Percentiles rank a stretch among this genome's conserved stretches.
phyloP scores from a whole-genome alignment of 1,140 invertebrate genomes.

The Acromyrmex charruanus region DNA sequence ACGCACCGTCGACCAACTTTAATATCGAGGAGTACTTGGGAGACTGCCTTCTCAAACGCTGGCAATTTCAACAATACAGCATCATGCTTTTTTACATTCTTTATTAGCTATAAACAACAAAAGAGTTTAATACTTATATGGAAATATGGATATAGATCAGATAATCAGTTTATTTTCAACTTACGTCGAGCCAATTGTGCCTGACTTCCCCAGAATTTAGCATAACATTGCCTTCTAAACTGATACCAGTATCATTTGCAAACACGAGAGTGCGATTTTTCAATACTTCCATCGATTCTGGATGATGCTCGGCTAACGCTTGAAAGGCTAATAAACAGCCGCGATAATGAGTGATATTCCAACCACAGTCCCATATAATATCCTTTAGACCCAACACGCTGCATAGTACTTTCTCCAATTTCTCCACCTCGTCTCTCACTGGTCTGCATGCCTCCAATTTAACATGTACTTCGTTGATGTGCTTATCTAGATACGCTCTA shows the following conservation, averaged over 20 bases:
- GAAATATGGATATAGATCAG: background rate
- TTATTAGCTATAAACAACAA: slow-evolving; percentile 90
- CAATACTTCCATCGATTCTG: slow-evolving; percentile 89
- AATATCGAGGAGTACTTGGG: slow-evolving; percentile 92
- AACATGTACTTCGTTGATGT: slow-evolving; percentile 88
- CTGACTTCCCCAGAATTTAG: slow-evolving; percentile 96
- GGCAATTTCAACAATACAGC: slow-evolving; percentile 91
- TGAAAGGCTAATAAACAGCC: slow-evolving; percentile 93
- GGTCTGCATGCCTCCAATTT: slow-evolving; percentile 88
- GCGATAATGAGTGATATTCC: slow-evolving; percentile 95
- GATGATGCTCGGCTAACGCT: slow-evolving; percentile 90
- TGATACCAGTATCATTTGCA: slow-evolving; percentile 95
- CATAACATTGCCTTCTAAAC: slow-evolving; percentile 94
- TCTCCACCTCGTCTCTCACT: slow-evolving; percentile 89
- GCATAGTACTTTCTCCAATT: slow-evolving; percentile 88
- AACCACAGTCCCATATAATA: slow-evolving; percentile 93
- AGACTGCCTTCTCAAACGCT: slow-evolving; percentile 93
- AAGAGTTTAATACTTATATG: background rate
- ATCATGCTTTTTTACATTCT: slow-evolving; percentile 93
- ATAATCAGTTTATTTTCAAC: slow-evolving; percentile 73
- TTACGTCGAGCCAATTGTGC: slow-evolving; percentile 96
- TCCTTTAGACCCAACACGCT: slow-evolving; percentile 87
- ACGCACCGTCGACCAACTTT: slow-evolving; percentile 92
- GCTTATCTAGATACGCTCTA: slow-evolving; percentile 90
- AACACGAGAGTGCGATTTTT: slow-evolving; percentile 92